Conservation (phyloP, 2,888 invertebrate species). For the Drosophila peninsularis region DNA sequence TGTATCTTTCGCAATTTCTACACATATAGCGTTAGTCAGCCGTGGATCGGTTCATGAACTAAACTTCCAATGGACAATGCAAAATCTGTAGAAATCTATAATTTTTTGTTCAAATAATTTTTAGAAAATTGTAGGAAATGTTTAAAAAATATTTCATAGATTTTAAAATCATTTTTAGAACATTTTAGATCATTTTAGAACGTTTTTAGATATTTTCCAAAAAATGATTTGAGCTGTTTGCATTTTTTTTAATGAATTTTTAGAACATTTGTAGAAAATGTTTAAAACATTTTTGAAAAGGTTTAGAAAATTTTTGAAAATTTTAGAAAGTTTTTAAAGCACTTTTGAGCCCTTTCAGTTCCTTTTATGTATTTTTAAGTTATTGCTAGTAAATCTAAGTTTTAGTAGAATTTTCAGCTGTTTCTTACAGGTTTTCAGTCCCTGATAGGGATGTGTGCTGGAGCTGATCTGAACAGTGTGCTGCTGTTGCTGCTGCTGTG, state of each 20-base stretch:
- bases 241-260: too few species aligned
- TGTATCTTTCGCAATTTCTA: conserved; percentile 30
- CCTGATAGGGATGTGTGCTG: conserved; percentile 75
- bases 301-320: too few species aligned
- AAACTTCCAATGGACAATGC: conserved; percentile 9
- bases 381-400: neutral
- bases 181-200: too few species aligned
- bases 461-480: conserved; percentile 65
- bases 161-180: too few species aligned
- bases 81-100: neutral
- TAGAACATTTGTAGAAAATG: too few species aligned
- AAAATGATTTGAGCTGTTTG: too few species aligned
- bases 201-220: too few species aligned
- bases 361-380: neutral
- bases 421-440: conserved; percentile 77
- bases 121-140: too few species aligned
- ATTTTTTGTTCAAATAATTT: too few species aligned
- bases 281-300: too few species aligned
- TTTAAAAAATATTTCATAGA: too few species aligned
- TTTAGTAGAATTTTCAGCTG: neutral
- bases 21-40: conserved; percentile 6
- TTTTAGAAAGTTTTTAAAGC: too few species aligned
- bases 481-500: conserved; percentile 42
- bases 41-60: conserved; percentile 20
- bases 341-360: neutral